phyloP scores from a whole-genome alignment of 2,888 invertebrate genomes.

The Eudasyphora cyanicolor region DNA sequence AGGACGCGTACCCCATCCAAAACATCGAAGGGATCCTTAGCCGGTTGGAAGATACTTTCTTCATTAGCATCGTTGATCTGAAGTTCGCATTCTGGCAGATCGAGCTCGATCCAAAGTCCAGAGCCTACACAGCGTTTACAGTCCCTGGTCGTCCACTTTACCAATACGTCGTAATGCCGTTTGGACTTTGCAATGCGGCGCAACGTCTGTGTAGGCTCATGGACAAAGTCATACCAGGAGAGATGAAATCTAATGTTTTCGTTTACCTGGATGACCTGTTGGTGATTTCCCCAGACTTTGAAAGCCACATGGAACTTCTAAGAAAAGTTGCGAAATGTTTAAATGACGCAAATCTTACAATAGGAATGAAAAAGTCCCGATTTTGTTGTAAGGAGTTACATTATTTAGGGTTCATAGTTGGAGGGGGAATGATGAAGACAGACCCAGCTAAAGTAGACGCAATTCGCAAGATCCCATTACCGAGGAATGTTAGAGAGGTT shows the following conservation, averaged over 20 bases:
- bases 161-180: too few relatives aligned
- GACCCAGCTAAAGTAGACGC: slow-evolving; percentile 46
- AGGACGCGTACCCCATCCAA: too few relatives aligned
- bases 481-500: slow-evolving; percentile 31
- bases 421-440: slow-evolving; percentile 16
- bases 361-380: slow-evolving; percentile 48
- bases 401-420: too few relatives aligned
- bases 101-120: not conserved
- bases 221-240: too few relatives aligned
- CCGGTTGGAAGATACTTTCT: too few relatives aligned
- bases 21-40: not conserved
- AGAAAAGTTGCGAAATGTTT: slow-evolving; percentile 32
- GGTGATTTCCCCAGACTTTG: slow-evolving; percentile 33
- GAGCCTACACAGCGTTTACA: slow-evolving; percentile 18
- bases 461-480: slow-evolving; percentile 33
- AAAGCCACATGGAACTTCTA: slow-evolving; percentile 22
- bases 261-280: slow-evolving; percentile 51
- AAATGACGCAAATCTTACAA: slow-evolving; percentile 42
- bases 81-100: not conserved
- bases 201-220: too few relatives aligned
- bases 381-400: slow-evolving; percentile 28
- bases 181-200: too few relatives aligned
- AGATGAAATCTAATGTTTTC: slow-evolving; percentile 51
- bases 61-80: too few relatives aligned
- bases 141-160: too few relatives aligned